phyloP scores from a whole-genome alignment of 2,888 invertebrate species.

The Aporophyla lueneburgensis region DNA sequence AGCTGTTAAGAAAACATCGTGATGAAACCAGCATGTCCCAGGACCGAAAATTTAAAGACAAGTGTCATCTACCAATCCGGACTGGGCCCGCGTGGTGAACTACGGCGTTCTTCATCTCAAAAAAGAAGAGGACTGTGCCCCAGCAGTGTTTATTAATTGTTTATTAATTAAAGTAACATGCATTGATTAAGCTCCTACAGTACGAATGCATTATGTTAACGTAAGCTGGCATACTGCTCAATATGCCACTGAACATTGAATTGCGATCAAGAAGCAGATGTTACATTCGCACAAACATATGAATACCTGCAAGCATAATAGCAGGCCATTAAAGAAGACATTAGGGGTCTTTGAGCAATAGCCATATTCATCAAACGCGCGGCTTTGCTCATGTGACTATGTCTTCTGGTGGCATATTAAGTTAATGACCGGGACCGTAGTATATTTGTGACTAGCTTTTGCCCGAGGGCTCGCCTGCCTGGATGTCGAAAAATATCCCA shows the following conservation, averaged over 20 bases:
- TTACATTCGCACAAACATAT: slow-evolving; percentile 17
- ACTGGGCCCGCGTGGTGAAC: too few species aligned
- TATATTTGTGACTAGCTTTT: not conserved
- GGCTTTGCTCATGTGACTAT: not conserved
- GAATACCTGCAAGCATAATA: slow-evolving; percentile 17
- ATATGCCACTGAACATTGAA: slow-evolving; percentile 42
- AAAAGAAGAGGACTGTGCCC: too few species aligned
- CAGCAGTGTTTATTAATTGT: too few species aligned
- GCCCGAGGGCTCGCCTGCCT: too few species aligned
- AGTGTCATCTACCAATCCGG: too few species aligned
- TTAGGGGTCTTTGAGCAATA: slow-evolving; percentile 5
- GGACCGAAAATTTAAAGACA: too few species aligned
- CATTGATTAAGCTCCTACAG: slow-evolving; percentile 12
- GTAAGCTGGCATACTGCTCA: slow-evolving; percentile 35
- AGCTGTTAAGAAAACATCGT: too few species aligned
- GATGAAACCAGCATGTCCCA: too few species aligned
- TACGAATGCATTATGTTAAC: slow-evolving; percentile 38
- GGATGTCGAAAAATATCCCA: too few species aligned
- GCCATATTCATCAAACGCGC: not conserved
- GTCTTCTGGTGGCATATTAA: not conserved
- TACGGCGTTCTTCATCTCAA: too few species aligned
- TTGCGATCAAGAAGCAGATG: slow-evolving; percentile 45
- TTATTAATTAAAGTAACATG: slow-evolving; percentile 22
- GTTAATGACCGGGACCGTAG: not conserved
- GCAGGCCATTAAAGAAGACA: slow-evolving; percentile 10